phyloP scores from a whole-genome alignment of 1,140 invertebrate species.

The Drosophila virilis region DNA sequence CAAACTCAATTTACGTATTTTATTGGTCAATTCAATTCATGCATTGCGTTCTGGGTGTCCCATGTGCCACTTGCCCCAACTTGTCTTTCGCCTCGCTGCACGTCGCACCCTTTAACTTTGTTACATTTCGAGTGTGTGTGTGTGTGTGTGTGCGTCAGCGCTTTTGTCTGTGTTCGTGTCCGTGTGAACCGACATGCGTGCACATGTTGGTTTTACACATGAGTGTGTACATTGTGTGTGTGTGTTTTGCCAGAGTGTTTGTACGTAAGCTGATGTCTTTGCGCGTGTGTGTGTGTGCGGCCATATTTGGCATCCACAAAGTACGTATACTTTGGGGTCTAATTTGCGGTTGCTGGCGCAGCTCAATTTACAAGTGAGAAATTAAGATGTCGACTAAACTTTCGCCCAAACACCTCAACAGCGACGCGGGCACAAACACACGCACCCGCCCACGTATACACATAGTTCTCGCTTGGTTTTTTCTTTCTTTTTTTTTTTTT shows the following conservation, averaged over 20 bases:
- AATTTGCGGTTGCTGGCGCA: slow-evolving; percentile 79
- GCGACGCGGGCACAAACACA: slow-evolving; percentile 10
- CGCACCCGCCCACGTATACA: background rate
- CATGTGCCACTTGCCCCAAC: background rate
- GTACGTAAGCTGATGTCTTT: slow-evolving; percentile 18
- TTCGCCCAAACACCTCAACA: slow-evolving; percentile 52
- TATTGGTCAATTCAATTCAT: background rate
- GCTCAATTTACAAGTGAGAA: slow-evolving; percentile 82
- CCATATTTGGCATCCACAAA: slow-evolving; percentile 76
- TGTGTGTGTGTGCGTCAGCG: slow-evolving; percentile 2
- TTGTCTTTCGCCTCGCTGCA: slow-evolving; percentile 4
- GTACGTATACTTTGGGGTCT: slow-evolving; percentile 80
- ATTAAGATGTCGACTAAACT: slow-evolving; percentile 79
- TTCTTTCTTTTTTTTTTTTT: slow-evolving; percentile 10
- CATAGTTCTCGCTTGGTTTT: background rate
- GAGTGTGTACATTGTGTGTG: slow-evolving; percentile 44
- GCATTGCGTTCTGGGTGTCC: background rate
- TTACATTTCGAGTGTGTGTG: slow-evolving; percentile 31
- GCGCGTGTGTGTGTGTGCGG: slow-evolving; percentile 28
- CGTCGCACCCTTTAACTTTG: slow-evolving; percentile 34
- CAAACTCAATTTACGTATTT: background rate
- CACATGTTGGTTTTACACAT: slow-evolving; percentile 67
- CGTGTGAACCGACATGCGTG: slow-evolving; percentile 23
- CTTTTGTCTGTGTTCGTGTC: slow-evolving; percentile 1
- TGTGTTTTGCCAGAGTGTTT: slow-evolving; percentile 28